Conservation (phyloP, 2,113 vertebrate genomes). For the Bungarus multicinctus region DNA sequence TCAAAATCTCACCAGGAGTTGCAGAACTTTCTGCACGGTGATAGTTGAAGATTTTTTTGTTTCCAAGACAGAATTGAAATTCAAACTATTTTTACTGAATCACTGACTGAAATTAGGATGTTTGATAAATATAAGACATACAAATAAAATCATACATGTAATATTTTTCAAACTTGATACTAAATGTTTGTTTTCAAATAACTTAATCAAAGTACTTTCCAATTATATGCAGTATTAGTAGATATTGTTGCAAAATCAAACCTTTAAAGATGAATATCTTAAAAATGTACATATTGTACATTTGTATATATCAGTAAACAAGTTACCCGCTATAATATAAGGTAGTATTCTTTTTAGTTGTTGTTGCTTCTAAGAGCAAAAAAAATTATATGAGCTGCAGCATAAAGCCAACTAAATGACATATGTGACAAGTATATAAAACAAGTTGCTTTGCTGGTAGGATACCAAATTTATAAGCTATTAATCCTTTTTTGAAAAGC, state of each 20-base stretch:
- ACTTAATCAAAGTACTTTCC: slow-evolving; percentile 20
- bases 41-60: not conserved
- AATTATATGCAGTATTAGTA: rapidly evolving
- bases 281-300: slow-evolving; percentile 22
- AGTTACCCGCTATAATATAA: not conserved
- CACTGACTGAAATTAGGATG: not conserved
- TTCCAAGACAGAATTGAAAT: not conserved
- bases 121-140: slow-evolving; percentile 9
- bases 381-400: slow-evolving; percentile 20
- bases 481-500: not conserved
- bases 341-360: not conserved
- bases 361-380: slow-evolving; percentile 18
- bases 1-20: not conserved
- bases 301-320: rapidly evolving
- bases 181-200: not conserved
- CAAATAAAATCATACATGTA: not conserved
- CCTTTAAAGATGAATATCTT: slow-evolving; percentile 33
- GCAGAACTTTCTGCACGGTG: not conserved
- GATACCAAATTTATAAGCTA: not conserved
- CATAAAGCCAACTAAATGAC: slow-evolving; percentile 12
- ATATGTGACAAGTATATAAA: slow-evolving; percentile 3
- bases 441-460: slow-evolving; percentile 29
- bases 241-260: slow-evolving; percentile 43
- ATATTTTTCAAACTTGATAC: slow-evolving; percentile 23
- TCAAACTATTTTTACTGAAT: not conserved